phyloP scores from a whole-genome alignment of 2,888 invertebrate genomes.

The Tricholauxania praeusta region DNA sequence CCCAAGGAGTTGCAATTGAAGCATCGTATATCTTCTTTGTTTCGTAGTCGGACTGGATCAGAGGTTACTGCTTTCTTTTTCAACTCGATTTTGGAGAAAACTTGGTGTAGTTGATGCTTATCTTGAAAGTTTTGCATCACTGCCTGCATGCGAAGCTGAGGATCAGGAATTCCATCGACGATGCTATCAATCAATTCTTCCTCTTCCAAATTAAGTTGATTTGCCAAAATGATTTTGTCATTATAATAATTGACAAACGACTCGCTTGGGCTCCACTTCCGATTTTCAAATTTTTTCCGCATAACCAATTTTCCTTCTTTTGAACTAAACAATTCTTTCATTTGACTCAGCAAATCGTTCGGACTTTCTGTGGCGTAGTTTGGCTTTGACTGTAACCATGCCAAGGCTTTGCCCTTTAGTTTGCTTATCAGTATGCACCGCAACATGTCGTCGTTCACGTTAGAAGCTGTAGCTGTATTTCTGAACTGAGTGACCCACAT shows the following conservation, averaged over 20 bases:
- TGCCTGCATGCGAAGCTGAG: conserved; percentile 26
- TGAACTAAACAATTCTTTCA: conserved; percentile 3
- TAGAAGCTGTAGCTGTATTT: conserved; percentile 10
- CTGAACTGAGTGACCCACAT: conserved; percentile 35
- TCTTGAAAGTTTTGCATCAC: conserved; percentile 28
- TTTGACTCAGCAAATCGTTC: neutral
- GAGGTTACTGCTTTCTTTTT: neutral
- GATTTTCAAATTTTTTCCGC: conserved; percentile 1
- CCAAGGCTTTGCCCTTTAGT: conserved; percentile 37
- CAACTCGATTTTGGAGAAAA: conserved; percentile 35
- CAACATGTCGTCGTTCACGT: conserved; percentile 28
- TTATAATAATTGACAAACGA: conserved; percentile 14
- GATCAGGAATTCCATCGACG: conserved; percentile 39
- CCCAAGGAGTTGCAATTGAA: conserved; percentile 31
- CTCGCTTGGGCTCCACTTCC: conserved; percentile 2
- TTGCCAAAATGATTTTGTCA: conserved; percentile 21
- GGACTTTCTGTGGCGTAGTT: conserved; percentile 30
- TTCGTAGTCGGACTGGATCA: neutral
- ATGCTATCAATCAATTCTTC: conserved; percentile 37
- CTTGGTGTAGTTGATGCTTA: conserved; percentile 34
- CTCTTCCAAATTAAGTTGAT: conserved; percentile 14
- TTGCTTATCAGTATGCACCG: conserved; percentile 34
- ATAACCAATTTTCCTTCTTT: conserved; percentile 12
- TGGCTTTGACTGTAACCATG: conserved; percentile 37
- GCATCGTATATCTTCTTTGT: neutral